Base-by-base conservation (phyloP, 2,888 invertebrate species). In the Spisula solida region DNA sequence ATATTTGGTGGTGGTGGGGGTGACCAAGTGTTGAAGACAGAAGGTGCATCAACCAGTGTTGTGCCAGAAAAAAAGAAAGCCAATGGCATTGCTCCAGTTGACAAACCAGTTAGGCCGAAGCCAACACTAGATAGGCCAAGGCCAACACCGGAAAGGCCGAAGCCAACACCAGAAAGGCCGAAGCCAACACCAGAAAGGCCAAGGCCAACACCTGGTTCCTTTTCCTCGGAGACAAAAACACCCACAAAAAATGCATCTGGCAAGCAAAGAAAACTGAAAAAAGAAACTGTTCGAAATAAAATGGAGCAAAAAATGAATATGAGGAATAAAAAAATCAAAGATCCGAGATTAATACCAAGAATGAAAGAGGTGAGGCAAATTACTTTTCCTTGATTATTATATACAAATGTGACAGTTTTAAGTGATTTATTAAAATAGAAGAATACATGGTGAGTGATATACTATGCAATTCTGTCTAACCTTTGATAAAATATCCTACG, bases 291-390 rank as follows among this genome's bases (percentile, higher is more conserved):
- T n/a, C 29, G 51, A 12, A 60, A 25, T 60, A 88, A 78, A 56
- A 48, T 81, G 18, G 81, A 85, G 48, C 83, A 88, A 55, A 81
- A 47, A 29, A 31, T 70, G 31, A 78, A 34, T 29, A 51, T 83
- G 89, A 79, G 70, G 29, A 88, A 70, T 18, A 90, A 88, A n/a
- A 81, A 80, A n/a, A 85, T 92, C 29, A 90, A 86, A 56, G 95
- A 95, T 88, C 92, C 92, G 34, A 89, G 92, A 82, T 88, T 95
- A n/a, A 88, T 94, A 25, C 93, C 94, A 18, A 90, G 95, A 83
- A 93, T 95, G n/a, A 90, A 89, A 85, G 93, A 94, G 93, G 95
- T 95, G 89, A 47, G 48, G 12, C 4, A 55, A 18, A 16, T 25
- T 14, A 79, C 1, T 18, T 16, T 10, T 41, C 41, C 41, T 41